phyloP scores from a whole-genome alignment of 2,797 vertebrate species.

The Mycteria americana region DNA sequence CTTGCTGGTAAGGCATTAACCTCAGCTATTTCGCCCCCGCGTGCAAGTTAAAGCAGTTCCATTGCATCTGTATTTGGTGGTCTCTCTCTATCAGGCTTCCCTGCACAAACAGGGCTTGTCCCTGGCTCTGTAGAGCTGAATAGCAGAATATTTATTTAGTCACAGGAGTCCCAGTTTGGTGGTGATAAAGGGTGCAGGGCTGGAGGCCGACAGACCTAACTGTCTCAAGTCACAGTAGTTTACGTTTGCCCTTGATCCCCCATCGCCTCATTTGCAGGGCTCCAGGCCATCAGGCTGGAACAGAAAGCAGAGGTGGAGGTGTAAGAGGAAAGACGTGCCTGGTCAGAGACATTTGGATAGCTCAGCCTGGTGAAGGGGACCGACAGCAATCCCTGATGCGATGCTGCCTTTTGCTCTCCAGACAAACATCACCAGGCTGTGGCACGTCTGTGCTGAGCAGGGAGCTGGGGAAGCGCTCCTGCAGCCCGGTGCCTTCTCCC shows the following conservation, averaged over 20 bases:
- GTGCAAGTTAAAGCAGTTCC: neutral
- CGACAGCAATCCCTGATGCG: neutral
- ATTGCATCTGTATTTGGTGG: neutral
- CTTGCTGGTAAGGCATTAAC: neutral
- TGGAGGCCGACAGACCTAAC: neutral
- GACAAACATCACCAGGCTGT: neutral
- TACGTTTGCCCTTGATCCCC: neutral
- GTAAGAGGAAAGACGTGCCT: neutral
- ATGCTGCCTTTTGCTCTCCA: neutral
- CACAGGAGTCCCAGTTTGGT: neutral
- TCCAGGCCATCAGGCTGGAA: neutral
- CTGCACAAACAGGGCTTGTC: neutral
- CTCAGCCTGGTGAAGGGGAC: neutral
- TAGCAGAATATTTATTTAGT: neutral
- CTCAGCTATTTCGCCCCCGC: neutral
- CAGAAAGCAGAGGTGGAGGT: neutral
- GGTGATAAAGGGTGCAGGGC: neutral
- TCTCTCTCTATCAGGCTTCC: neutral
- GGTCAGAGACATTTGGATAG: neutral
- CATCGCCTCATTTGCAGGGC: rapidly evolving
- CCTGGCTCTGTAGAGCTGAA: neutral
- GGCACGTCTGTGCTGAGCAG: rapidly evolving
- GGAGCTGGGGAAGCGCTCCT: rapidly evolving
- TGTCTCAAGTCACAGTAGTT: neutral
- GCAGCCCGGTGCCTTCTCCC: neutral